Evolutionary conservation across 2,888 invertebrate genomes (phyloP).

Genomic region (Leptopilina syphax): DNA sequence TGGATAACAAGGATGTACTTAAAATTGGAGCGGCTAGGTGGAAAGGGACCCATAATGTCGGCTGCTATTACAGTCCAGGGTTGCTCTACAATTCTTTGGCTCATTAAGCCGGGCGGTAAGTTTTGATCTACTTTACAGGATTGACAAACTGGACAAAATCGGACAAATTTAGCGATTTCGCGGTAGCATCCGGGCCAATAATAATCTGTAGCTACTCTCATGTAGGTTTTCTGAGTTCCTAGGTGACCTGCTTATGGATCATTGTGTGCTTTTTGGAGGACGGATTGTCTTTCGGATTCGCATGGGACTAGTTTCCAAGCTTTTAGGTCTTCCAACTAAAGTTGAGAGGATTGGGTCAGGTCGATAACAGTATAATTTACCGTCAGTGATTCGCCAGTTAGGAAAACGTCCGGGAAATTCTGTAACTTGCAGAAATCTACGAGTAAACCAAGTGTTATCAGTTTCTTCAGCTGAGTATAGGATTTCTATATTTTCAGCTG

Average conservation of each 20-base stretch:
- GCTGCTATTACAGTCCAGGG: conserved; percentile 49
- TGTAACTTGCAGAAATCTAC: conserved; percentile 10
- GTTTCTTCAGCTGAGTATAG: too few relatives aligned
- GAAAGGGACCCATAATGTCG: conserved; percentile 52
- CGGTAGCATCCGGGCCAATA: too few relatives aligned
- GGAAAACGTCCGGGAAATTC: conserved; percentile 38
- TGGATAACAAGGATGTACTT: conserved; percentile 54
- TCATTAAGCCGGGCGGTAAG: background rate
- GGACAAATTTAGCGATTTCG: too few relatives aligned
- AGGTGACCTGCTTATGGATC: too few relatives aligned
- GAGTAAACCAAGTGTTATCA: background rate
- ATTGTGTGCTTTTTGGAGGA: background rate
- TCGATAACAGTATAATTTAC: background rate
- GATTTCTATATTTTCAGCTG: too few relatives aligned
- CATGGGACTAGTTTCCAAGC: background rate
- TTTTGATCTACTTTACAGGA: too few relatives aligned
- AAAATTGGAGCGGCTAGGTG: conserved; percentile 42
- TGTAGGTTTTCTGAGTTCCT: too few relatives aligned
- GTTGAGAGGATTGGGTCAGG: background rate
- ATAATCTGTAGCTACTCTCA: too few relatives aligned
- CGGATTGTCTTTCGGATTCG: background rate
- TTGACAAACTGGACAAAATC: too few relatives aligned
- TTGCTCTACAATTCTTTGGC: conserved; percentile 21
- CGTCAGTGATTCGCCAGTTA: conserved; percentile 28
- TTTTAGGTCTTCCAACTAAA: background rate